Evolutionary conservation across 92 coral and sea anemone genomes (phyloP).

Genomic region (Ricordea florida): DNA sequence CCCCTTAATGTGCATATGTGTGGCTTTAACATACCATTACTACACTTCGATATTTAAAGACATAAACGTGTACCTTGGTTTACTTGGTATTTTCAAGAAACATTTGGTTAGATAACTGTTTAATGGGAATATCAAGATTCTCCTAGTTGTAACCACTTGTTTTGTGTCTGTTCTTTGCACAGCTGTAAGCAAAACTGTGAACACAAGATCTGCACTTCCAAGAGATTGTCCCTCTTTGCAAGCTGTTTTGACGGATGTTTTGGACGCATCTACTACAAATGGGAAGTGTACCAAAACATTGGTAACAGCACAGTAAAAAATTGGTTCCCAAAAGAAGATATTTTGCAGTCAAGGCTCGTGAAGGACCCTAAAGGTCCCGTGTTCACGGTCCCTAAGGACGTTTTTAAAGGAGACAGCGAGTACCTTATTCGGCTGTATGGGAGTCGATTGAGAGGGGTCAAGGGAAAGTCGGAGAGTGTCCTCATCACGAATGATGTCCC

Average conservation of each 20-base stretch:
- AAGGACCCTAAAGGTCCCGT: slow-evolving; percentile 25
- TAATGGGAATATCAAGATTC: too few relatives aligned
- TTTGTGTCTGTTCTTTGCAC: neutral
- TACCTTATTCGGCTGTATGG: slow-evolving; percentile 43
- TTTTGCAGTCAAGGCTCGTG: neutral
- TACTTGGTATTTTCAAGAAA: too few relatives aligned
- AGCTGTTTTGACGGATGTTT: slow-evolving; percentile 39
- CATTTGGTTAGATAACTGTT: too few relatives aligned
- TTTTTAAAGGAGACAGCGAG: neutral
- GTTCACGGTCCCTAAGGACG: slow-evolving; percentile 19
- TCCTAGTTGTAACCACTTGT: neutral
- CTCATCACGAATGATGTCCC: slow-evolving; percentile 36
- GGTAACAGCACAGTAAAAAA: neutral
- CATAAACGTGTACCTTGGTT: neutral
- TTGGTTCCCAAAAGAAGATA: slow-evolving; percentile 12
- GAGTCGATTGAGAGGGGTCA: slow-evolving; percentile 23
- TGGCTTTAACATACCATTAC: too few relatives aligned
- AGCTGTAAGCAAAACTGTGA: slow-evolving; percentile 60
- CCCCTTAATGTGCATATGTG: too few relatives aligned
- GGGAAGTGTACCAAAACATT: slow-evolving; percentile 43
- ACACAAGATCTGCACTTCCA: slow-evolving; percentile 38
- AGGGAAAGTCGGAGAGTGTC: slow-evolving; percentile 30
- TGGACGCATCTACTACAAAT: slow-evolving; percentile 44
- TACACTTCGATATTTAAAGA: neutral
- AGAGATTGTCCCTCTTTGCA: slow-evolving; percentile 30